These are phyloP conservation scores for Melanotaenia pygmaea DNA, from an alignment of 2,797 vertebrate species.

Conservation along the genomic window DNA sequence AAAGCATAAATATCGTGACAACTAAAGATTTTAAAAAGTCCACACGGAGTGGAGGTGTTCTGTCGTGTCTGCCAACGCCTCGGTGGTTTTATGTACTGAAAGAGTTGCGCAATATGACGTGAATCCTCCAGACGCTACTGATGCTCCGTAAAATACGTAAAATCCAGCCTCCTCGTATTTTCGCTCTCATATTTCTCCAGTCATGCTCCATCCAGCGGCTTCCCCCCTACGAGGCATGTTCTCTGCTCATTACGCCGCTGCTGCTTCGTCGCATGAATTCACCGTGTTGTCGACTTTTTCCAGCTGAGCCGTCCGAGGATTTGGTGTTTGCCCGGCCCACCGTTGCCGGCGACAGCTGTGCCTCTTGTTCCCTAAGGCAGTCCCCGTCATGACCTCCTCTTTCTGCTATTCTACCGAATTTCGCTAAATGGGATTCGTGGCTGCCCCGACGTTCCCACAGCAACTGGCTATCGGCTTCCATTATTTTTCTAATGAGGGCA, in stretches of 20 bases:
- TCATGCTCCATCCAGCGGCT: slow-evolving; percentile 61
- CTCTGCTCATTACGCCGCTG: slow-evolving; percentile 42
- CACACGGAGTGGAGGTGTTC: background rate
- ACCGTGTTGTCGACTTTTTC: slow-evolving; percentile 33
- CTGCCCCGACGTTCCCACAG: slow-evolving; percentile 67
- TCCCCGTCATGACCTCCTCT: slow-evolving; percentile 71
- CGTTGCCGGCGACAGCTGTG: slow-evolving; percentile 52
- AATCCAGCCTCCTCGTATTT: slow-evolving; percentile 53
- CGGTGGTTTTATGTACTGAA: slow-evolving; percentile 6
- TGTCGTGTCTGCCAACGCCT: slow-evolving; percentile 21
- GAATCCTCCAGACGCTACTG: slow-evolving; percentile 32
- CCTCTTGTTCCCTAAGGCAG: slow-evolving; percentile 52
- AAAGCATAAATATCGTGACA: background rate
- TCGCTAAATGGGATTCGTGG: slow-evolving; percentile 77
- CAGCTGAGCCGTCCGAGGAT: slow-evolving; percentile 30
- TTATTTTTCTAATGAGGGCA: slow-evolving; percentile 75
- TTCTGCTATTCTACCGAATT: slow-evolving; percentile 46
- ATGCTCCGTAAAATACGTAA: slow-evolving; percentile 64
- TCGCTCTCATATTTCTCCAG: slow-evolving; percentile 61
- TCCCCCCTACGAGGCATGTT: slow-evolving; percentile 59
- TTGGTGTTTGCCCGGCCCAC: slow-evolving; percentile 50
- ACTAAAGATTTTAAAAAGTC: background rate
- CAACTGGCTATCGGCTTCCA: slow-evolving; percentile 59
- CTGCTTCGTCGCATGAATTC: slow-evolving; percentile 44
- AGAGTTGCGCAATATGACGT: slow-evolving; percentile 58